phyloP scores from a whole-genome alignment of 1,140 invertebrate species.

The Lycorma delicatula region DNA sequence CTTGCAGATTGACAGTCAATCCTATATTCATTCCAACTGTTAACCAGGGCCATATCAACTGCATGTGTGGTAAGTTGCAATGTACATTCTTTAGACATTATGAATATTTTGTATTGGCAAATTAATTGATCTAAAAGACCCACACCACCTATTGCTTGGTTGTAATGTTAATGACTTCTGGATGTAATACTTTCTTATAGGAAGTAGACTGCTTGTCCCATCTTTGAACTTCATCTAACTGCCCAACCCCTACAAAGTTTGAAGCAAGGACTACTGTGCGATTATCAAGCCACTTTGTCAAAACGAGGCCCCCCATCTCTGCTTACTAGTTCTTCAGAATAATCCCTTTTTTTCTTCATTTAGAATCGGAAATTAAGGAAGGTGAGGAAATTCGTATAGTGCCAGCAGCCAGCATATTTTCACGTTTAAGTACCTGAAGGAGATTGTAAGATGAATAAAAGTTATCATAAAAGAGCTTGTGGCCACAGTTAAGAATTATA shows the following conservation, averaged over 20 bases:
- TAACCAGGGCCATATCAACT: slow-evolving; percentile 27
- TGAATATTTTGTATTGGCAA: slow-evolving; percentile 27
- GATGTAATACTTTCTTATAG: slow-evolving; percentile 23
- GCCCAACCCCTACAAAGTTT: slow-evolving; percentile 38
- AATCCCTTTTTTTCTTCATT: slow-evolving; percentile 18
- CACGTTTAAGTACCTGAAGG: slow-evolving; percentile 33
- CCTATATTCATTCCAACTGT: slow-evolving; percentile 32
- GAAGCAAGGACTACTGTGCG: slow-evolving; percentile 35
- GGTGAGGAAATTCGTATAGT: slow-evolving; percentile 29
- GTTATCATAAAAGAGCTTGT: slow-evolving; percentile 26
- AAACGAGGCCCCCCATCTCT: slow-evolving; percentile 30
- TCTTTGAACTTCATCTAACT: slow-evolving; percentile 33
- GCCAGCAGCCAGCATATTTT: slow-evolving; percentile 35
- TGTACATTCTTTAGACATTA: slow-evolving; percentile 34
- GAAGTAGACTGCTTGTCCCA: slow-evolving; percentile 23
- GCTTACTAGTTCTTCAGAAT: slow-evolving; percentile 33
- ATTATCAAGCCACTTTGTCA: slow-evolving; percentile 39
- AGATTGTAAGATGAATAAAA: slow-evolving; percentile 35
- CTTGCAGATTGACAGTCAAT: slow-evolving; percentile 10
- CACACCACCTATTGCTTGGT: slow-evolving; percentile 37
- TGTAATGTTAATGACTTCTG: slow-evolving; percentile 29
- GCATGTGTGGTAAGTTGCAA: slow-evolving; percentile 31
- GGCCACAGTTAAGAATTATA: neutral
- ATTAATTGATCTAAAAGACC: slow-evolving; percentile 29
- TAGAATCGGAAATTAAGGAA: slow-evolving; percentile 17